Conservation (phyloP, 2,888 invertebrate species). For the Hymenopus coronatus region DNA sequence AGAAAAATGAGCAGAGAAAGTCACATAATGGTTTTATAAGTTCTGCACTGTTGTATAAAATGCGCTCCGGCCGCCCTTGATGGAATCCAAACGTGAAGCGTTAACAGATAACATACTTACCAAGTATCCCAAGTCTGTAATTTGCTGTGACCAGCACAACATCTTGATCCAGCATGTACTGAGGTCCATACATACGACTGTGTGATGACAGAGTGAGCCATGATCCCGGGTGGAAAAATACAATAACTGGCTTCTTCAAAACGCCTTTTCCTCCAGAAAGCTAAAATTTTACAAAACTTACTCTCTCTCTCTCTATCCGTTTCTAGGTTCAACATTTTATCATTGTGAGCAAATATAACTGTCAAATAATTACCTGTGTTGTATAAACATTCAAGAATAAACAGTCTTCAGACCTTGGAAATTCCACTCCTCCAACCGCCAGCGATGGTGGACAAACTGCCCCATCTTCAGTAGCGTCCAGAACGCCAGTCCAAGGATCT, state of each 20-base stretch:
- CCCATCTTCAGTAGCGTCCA: constrained; percentile 58
- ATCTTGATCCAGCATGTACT: neutral
- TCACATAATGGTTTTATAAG: no score
- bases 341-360: neutral
- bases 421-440: neutral
- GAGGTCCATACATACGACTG: neutral
- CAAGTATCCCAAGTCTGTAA: neutral
- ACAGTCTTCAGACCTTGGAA: neutral
- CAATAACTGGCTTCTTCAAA: neutral
- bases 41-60: no score
- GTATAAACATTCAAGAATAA: neutral
- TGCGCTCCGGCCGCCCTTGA: no score
- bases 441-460: constrained; percentile 54
- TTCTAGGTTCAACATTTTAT: neutral
- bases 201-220: neutral
- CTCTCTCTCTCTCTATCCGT: neutral
- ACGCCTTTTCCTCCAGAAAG: neutral
- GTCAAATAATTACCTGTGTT: neutral
- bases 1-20: no score
- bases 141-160: neutral
- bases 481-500: constrained; percentile 50
- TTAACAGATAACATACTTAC: neutral
- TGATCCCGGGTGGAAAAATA: neutral
- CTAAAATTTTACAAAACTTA: neutral
- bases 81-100: no score